phyloP scores from a whole-genome alignment of 2,113 vertebrate species.

The Heptranchias perlo region DNA sequence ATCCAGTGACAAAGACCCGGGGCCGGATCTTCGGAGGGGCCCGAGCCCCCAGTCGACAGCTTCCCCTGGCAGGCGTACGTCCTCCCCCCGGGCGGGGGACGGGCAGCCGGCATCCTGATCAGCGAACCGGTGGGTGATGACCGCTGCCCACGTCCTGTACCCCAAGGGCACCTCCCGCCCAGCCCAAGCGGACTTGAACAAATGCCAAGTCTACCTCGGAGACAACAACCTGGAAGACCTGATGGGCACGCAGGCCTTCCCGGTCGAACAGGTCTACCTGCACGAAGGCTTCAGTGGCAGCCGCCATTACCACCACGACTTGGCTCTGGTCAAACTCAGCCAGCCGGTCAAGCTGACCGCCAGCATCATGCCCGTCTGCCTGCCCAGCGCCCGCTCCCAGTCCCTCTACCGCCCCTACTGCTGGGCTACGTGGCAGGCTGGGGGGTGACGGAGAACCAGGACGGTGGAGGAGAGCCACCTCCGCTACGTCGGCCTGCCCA shows the following conservation, averaged over 20 bases:
- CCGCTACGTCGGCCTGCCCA: neutral
- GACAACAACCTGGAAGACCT: neutral
- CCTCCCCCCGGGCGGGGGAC: too few relatives aligned
- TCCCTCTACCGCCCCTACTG: neutral
- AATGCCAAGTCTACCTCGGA: neutral
- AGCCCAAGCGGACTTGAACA: neutral
- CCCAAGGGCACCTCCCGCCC: neutral
- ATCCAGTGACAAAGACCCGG: neutral
- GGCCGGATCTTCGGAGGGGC: neutral
- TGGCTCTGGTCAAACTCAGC: neutral
- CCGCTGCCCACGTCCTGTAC: constrained; percentile 14
- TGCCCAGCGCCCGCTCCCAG: neutral
- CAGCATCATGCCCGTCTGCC: neutral
- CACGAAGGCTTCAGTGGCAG: neutral
- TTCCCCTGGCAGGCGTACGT: constrained; percentile 23
- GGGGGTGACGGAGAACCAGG: neutral
- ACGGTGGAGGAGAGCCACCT: too few relatives aligned
- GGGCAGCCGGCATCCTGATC: neutral
- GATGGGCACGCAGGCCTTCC: too few relatives aligned
- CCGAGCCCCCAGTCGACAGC: neutral
- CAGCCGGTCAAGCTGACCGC: neutral
- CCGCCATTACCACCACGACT: neutral
- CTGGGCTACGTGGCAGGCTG: constrained; percentile 31
- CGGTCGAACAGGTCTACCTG: neutral
- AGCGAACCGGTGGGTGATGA: neutral